These are phyloP conservation scores for Eupithecia vulgata DNA, from an alignment of 2,888 invertebrate genomes.

Conservation along the genomic window DNA sequence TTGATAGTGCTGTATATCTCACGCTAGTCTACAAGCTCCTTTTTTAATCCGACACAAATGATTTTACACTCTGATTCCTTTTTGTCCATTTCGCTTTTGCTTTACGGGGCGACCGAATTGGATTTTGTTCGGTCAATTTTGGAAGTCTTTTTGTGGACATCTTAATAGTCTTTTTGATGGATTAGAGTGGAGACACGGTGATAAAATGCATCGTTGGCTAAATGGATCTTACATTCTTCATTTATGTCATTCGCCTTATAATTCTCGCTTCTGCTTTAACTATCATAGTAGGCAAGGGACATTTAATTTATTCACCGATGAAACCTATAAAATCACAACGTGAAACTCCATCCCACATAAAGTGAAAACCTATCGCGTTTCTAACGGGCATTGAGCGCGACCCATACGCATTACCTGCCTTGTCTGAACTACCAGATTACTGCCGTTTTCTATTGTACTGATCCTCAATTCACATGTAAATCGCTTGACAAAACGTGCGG, in stretches of 20 bases:
- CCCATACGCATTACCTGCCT: constrained; percentile 60
- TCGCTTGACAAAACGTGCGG: constrained; percentile 78
- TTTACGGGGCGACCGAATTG: constrained; percentile 60
- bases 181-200: constrained; percentile 30
- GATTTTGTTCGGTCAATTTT: constrained; percentile 44
- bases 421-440: constrained; percentile 62
- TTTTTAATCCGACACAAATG: constrained; percentile 82
- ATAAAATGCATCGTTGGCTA: constrained; percentile 26
- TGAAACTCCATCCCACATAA: constrained; percentile 69
- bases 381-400: constrained; percentile 65
- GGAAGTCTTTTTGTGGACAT: constrained; percentile 41
- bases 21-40: constrained; percentile 79
- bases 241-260: not conserved
- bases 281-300: not conserved
- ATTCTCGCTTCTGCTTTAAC: not conserved
- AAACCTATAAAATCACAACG: constrained; percentile 59
- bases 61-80: constrained; percentile 80
- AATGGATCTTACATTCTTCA: not conserved
- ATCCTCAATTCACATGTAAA: constrained; percentile 79
- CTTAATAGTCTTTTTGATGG: constrained; percentile 39
- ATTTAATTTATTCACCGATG: constrained; percentile 51
- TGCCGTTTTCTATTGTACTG: constrained; percentile 70
- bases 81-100: constrained; percentile 74
- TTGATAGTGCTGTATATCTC: constrained; percentile 81
- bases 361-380: constrained; percentile 78